Base-by-base conservation (phyloP, 1,140 invertebrate genomes). In the Drosophila lini region DNA sequence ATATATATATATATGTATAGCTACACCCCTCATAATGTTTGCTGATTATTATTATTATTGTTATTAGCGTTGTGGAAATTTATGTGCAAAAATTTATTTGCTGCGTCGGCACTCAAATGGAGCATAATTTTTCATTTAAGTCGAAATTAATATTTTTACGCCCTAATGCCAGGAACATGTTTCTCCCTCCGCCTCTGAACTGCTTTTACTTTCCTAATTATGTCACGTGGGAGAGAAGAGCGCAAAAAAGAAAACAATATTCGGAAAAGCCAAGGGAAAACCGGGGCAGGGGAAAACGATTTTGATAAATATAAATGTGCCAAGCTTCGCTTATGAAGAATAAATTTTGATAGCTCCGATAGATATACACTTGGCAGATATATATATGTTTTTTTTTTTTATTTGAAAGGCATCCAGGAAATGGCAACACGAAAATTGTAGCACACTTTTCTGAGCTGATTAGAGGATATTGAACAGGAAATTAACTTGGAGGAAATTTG, bases 61-160 rank as follows among this genome's bases (percentile, higher is more conserved):
- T 88, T 88, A 88, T 88, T 84, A 88, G 80, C 68, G 84, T 42
- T 69, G 62, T 45, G 65, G 34, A 73, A 82, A 88, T 88, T 88
- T 80, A 88, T 88, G 84, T 56, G 80, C 65, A 36, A 70, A 69
- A 80, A 85, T 86, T 68, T 86, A 85, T 85, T 84, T 81, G 78
- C 71, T 62, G 36, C 40, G 68, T 67, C 52, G 60, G 61, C 60
- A 70, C 85, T 84, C 74, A 88, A 88, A 88, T 88, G 78, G 80
- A 84, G 84, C 84, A 89, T 88, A 83, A 88, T 88, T 88, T 88
- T 88, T 89, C 84, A 88, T 88, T 88, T 88, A 88, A 88, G 84
- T 88, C 80, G 83, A 89, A 89, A 88, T 89, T 89, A 88, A 88
- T 88, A 88, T 80, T 89, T 76, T 78, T 78, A 77, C 81, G 81